A percentile compares a stretch with the other conserved stretches of the same genome.
Conservation (phyloP, 2,113 vertebrate genomes). For the Plecturocebus donacophilus region DNA sequence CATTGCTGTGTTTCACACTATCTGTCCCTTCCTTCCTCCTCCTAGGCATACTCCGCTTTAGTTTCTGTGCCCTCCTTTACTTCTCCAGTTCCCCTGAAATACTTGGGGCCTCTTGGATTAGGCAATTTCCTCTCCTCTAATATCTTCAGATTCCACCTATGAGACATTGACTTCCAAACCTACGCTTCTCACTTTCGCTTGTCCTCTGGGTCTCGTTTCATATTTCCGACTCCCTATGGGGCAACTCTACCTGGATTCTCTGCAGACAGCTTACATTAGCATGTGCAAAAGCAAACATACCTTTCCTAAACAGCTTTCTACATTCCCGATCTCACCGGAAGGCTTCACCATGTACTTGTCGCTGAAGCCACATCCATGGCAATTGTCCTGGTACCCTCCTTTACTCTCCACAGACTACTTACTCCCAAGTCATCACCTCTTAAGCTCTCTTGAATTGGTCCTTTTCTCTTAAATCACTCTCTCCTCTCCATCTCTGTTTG, state of each 20-base stretch:
- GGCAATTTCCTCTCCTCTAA: fast-evolving
- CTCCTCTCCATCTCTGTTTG: not conserved
- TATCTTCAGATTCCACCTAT: not conserved
- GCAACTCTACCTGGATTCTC: not conserved
- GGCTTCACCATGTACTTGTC: not conserved
- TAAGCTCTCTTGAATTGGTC: not conserved
- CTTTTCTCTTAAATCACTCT: too few relatives aligned
- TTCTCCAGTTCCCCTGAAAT: not conserved
- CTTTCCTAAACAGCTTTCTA: not conserved
- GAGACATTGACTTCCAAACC: not conserved
- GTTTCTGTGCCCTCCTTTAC: not conserved
- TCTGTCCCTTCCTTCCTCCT: not conserved
- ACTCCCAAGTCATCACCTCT: not conserved
- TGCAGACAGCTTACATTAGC: not conserved
- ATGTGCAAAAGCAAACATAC: not conserved
- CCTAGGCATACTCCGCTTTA: fast-evolving
- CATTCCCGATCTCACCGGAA: not conserved
- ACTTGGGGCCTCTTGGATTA: not conserved
- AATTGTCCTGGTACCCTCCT: not conserved
- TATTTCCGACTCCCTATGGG: not conserved
- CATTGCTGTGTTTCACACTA: too few relatives aligned
- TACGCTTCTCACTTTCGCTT: not conserved
- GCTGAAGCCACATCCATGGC: too few relatives aligned
- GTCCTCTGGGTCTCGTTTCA: not conserved
- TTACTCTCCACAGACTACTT: not conserved